phyloP scores from a whole-genome alignment of 2,797 vertebrate species.

The Pangasius macronema region DNA sequence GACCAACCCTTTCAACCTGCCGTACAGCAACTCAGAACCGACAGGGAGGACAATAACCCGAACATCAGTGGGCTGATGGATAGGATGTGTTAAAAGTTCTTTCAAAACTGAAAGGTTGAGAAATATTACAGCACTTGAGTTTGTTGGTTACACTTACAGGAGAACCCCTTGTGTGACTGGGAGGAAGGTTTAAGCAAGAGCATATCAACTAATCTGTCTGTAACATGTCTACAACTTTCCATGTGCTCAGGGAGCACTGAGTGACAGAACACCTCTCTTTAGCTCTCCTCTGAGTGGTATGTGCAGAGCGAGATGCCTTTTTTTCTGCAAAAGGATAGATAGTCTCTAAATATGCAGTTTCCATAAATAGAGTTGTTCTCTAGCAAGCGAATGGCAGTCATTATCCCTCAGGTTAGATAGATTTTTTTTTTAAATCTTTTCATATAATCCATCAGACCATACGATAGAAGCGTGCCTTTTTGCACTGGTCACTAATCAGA shows the following conservation, averaged over 20 bases:
- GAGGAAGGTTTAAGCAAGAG: slow-evolving; percentile 1
- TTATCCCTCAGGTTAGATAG: slow-evolving; percentile 32
- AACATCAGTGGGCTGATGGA: slow-evolving; percentile 31
- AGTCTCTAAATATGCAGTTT: slow-evolving; percentile 8
- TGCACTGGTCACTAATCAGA: slow-evolving; percentile 32
- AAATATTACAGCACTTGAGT: slow-evolving; percentile 1
- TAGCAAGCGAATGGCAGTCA: background rate
- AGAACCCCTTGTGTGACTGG: background rate
- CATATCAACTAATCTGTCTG: slow-evolving; percentile 11
- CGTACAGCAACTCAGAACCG: slow-evolving; percentile 4
- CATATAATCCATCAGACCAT: background rate
- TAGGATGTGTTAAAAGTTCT: slow-evolving; percentile 24
- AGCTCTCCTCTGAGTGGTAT: background rate
- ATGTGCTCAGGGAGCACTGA: background rate
- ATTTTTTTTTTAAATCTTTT: background rate
- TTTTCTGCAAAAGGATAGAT: background rate
- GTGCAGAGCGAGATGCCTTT: background rate
- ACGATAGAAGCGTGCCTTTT: background rate
- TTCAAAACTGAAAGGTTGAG: slow-evolving; percentile 27
- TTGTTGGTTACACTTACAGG: background rate
- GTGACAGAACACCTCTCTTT: slow-evolving; percentile 21
- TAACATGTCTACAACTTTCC: slow-evolving; percentile 1
- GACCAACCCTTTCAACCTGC: background rate
- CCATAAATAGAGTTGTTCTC: slow-evolving; percentile 21
- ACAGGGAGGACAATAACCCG: slow-evolving; percentile 24